Evolutionary conservation across 2,797 vertebrate genomes (phyloP).

Genomic region (Danio jaintianensis): DNA sequence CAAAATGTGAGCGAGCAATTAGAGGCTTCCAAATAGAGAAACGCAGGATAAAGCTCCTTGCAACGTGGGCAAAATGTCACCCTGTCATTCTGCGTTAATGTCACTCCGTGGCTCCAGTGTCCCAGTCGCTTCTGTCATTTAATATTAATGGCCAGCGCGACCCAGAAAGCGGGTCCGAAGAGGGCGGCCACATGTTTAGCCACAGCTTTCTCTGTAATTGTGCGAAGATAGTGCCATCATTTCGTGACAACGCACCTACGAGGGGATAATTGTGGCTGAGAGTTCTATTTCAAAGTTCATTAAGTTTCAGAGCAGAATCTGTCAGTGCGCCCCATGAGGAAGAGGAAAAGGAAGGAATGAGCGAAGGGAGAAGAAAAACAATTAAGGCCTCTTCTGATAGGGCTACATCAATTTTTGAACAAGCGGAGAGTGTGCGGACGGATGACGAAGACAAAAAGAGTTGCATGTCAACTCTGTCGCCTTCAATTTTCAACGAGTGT

Average conservation of each 20-base stretch:
- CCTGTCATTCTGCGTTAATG: slow-evolving; percentile 64
- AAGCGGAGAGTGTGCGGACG: slow-evolving; percentile 55
- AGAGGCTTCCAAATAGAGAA: slow-evolving; percentile 75
- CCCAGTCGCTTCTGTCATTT: slow-evolving; percentile 52
- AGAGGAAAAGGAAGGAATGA: slow-evolving; percentile 60
- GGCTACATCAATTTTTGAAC: slow-evolving; percentile 74
- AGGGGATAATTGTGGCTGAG: slow-evolving; percentile 73
- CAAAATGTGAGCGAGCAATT: slow-evolving; percentile 78
- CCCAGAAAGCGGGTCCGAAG: slow-evolving; percentile 6
- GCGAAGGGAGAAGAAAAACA: slow-evolving; percentile 66
- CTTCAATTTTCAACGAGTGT: slow-evolving; percentile 63
- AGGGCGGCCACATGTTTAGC: background rate
- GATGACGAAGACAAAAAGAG: slow-evolving; percentile 55
- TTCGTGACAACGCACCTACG: slow-evolving; percentile 70
- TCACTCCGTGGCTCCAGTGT: slow-evolving; percentile 46
- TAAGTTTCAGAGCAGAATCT: slow-evolving; percentile 78
- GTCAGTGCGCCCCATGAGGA: slow-evolving; percentile 69
- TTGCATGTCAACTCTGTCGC: slow-evolving; percentile 63
- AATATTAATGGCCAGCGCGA: slow-evolving; percentile 36
- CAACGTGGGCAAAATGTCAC: slow-evolving; percentile 80
- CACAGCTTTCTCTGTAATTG: slow-evolving; percentile 71
- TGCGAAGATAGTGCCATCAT: slow-evolving; percentile 68
- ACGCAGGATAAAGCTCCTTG: slow-evolving; percentile 73
- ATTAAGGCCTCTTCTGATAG: slow-evolving; percentile 66
- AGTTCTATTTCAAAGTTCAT: slow-evolving; percentile 82